Conservation (phyloP, 2,888 invertebrate genomes). For the Drosophila tanythrix region DNA sequence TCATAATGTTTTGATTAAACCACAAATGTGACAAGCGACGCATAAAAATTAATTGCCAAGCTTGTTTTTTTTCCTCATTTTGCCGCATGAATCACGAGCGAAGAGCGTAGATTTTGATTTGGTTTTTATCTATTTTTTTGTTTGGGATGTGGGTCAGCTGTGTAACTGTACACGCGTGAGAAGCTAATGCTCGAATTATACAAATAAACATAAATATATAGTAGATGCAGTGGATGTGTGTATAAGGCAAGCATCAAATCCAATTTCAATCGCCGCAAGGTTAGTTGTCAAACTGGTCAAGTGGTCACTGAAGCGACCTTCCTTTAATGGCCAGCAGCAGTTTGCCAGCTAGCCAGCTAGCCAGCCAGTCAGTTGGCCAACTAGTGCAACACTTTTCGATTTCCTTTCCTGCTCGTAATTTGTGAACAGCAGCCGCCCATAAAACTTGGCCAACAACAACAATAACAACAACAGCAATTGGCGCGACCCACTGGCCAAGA, state of each 20-base stretch:
- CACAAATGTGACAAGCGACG: slow-evolving; percentile 77
- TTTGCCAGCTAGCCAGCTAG: slow-evolving; percentile 15
- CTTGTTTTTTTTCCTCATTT: slow-evolving; percentile 38
- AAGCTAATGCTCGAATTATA: slow-evolving; percentile 36
- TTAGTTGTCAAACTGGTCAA: slow-evolving; percentile 37
- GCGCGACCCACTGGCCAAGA: slow-evolving; percentile 62
- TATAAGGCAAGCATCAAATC: slow-evolving; percentile 15
- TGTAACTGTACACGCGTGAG: slow-evolving; percentile 71
- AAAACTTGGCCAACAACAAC: slow-evolving; percentile 33
- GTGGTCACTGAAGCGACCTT: slow-evolving; percentile 62
- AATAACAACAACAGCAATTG: slow-evolving; percentile 2
- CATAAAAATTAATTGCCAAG: slow-evolving; percentile 74
- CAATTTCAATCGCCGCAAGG: slow-evolving; percentile 56
- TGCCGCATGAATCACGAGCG: slow-evolving; percentile 21
- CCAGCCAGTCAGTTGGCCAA: slow-evolving; percentile 25
- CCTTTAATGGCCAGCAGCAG: slow-evolving; percentile 62
- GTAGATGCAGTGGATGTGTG: background rate
- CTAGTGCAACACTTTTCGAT: slow-evolving; percentile 71
- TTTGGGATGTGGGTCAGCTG: slow-evolving; percentile 64
- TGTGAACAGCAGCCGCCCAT: slow-evolving; percentile 48
- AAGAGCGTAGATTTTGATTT: slow-evolving; percentile 34
- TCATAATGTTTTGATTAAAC: slow-evolving; percentile 77
- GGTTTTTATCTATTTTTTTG: slow-evolving; percentile 13
- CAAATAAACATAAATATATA: slow-evolving; percentile 1
- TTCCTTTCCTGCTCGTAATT: slow-evolving; percentile 61